These are phyloP conservation scores for Tribolium castaneum DNA, from an alignment of 1,140 invertebrate genomes.

Conservation along the genomic window DNA sequence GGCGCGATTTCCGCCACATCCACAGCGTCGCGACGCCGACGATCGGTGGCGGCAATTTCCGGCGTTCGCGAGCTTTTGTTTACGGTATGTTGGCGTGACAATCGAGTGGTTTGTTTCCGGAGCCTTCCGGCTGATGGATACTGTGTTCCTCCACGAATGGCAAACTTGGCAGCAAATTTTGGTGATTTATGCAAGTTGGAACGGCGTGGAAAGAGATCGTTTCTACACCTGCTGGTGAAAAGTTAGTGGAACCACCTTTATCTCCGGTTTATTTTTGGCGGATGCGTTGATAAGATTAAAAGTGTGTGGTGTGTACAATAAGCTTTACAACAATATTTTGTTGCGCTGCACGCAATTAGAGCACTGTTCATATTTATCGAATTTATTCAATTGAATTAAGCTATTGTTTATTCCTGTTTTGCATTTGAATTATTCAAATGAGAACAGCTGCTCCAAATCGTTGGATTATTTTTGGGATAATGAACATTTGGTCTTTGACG, in stretches of 20 bases:
- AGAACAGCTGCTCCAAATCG: slow-evolving; percentile 5
- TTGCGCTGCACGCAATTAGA: not conserved
- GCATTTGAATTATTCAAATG: slow-evolving; percentile 19
- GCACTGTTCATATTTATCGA: not conserved
- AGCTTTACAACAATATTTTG: too few species aligned
- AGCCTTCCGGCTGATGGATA: slow-evolving; percentile 19
- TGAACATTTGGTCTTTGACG: not conserved
- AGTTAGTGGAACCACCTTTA: not conserved
- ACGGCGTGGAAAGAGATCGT: not conserved
- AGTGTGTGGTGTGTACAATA: too few species aligned
- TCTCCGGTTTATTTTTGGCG: not conserved
- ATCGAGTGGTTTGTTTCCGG: slow-evolving; percentile 20
- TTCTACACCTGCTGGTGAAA: not conserved
- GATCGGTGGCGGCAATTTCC: slow-evolving; percentile 25
- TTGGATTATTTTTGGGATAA: slow-evolving; percentile 20
- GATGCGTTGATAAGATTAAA: too few species aligned
- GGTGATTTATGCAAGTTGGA: not conserved
- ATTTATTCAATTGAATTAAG: slow-evolving; percentile 1
- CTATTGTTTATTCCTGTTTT: slow-evolving; percentile 17
- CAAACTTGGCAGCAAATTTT: not conserved
- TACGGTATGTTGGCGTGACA: not conserved
- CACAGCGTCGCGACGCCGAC: slow-evolving; percentile 40
- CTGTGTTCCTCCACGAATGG: slow-evolving; percentile 7
- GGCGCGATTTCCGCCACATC: slow-evolving; percentile 47
- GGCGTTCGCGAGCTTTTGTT: slow-evolving; percentile 20